Conservation (phyloP, 1,140 invertebrate genomes). For the Trypoxylus dichotomus region DNA sequence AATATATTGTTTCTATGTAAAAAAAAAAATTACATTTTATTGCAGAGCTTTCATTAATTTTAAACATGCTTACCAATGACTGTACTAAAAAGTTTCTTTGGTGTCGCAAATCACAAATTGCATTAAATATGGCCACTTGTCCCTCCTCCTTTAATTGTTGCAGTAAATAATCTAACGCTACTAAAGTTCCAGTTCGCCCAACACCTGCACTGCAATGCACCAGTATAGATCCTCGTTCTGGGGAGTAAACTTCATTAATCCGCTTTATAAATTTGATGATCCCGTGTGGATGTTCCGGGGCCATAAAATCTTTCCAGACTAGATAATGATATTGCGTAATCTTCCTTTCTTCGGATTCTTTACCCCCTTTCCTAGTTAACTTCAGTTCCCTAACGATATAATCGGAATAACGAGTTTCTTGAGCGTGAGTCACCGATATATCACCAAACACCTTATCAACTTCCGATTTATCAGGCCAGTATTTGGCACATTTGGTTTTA, state of each 20-base stretch:
- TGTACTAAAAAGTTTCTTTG: slow-evolving; percentile 93
- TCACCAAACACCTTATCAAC: slow-evolving; percentile 77
- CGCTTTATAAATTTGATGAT: slow-evolving; percentile 88
- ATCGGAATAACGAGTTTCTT: slow-evolving; percentile 77
- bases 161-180: slow-evolving; percentile 85
- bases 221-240: slow-evolving; percentile 80
- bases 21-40: slow-evolving; percentile 36
- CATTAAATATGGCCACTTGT: slow-evolving; percentile 86
- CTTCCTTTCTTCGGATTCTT: slow-evolving; percentile 68
- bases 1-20: slow-evolving; percentile 90
- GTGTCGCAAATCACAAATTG: slow-evolving; percentile 83
- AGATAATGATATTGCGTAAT: slow-evolving; percentile 94
- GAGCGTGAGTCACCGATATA: slow-evolving; percentile 74
- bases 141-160: slow-evolving; percentile 81
- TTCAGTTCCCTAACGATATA: slow-evolving; percentile 80
- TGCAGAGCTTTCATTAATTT: neutral
- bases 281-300: slow-evolving; percentile 88
- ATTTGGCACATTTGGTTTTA: slow-evolving; percentile 90
- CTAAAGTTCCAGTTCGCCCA: slow-evolving; percentile 87
- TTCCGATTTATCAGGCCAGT: slow-evolving; percentile 85
- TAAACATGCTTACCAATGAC: slow-evolving; percentile 67
- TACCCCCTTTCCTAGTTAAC: slow-evolving; percentile 58
- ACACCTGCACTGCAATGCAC: slow-evolving; percentile 93
- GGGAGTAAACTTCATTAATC: slow-evolving; percentile 83
- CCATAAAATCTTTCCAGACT: slow-evolving; percentile 93